These are phyloP conservation scores for Bubo blakistoni DNA, from an alignment of 2,113 vertebrate species.

Conservation along the genomic window DNA sequence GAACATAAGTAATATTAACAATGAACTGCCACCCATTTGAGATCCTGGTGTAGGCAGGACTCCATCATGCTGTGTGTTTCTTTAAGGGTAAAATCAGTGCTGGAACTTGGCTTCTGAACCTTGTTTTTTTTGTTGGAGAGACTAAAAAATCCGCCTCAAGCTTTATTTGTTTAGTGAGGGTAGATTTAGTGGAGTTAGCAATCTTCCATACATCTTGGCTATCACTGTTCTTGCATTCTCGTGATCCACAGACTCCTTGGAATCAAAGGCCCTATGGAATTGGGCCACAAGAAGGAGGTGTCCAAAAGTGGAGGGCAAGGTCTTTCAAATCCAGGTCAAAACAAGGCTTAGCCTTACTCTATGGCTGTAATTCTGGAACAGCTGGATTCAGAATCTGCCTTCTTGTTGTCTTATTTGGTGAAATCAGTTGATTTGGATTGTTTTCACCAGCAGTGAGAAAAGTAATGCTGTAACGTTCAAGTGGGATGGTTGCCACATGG, in stretches of 20 bases:
- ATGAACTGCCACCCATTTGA: not conserved
- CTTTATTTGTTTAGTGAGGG: not conserved
- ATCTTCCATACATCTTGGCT: fast-evolving
- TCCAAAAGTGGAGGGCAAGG: not conserved
- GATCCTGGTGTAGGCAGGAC: not conserved
- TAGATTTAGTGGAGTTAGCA: not conserved
- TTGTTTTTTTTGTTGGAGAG: not conserved
- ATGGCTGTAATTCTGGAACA: not conserved
- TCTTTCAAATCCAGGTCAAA: not conserved
- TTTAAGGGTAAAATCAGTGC: not conserved
- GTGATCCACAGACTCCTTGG: not conserved
- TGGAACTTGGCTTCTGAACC: not conserved
- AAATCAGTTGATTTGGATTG: not conserved
- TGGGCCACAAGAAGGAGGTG: not conserved
- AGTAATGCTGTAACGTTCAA: not conserved
- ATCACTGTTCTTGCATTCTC: not conserved
- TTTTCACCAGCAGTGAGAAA: not conserved
- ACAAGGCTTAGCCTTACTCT: not conserved
- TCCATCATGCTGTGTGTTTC: not conserved
- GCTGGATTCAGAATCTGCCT: not conserved
- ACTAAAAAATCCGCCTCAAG: not conserved
- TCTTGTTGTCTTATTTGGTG: not conserved
- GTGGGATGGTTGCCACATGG: not conserved
- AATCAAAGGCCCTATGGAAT: fast-evolving
- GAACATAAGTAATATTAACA: not conserved